These are phyloP conservation scores for Callipepla californica DNA, from an alignment of 2,113 vertebrate genomes.

Conservation along the genomic window DNA sequence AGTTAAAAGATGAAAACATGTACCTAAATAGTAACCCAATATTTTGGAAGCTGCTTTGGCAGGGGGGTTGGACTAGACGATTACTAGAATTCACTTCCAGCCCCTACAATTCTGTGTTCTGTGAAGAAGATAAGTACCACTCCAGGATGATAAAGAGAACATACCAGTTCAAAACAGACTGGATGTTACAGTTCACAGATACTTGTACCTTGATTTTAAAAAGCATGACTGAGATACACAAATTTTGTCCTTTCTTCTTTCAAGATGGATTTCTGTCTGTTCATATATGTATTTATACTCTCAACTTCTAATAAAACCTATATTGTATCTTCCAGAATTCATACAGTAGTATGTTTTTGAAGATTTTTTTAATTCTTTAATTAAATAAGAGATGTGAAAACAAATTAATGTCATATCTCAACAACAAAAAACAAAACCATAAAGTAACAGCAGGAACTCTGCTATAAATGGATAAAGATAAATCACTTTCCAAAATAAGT, in stretches of 20 bases:
- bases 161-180: not conserved
- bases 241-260: not conserved
- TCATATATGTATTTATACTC: not conserved
- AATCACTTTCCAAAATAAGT: conserved; percentile 45
- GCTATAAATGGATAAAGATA: conserved; percentile 54
- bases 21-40: not conserved
- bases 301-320: conserved; percentile 13
- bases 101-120: no score
- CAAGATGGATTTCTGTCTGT: not conserved
- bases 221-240: not conserved
- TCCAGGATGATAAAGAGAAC: not conserved
- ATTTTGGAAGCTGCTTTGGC: not conserved
- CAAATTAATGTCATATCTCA: conserved; percentile 59
- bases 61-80: no score
- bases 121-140: no score
- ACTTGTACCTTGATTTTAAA: not conserved
- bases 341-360: not conserved
- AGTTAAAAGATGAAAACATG: not conserved
- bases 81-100: no score
- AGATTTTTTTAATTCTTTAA: conserved; percentile 44
- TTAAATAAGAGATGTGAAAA: conserved; percentile 67
- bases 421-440: conserved; percentile 61
- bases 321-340: conserved; percentile 37
- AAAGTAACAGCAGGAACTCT: conserved; percentile 52
- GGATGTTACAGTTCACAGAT: not conserved